Evolutionary conservation across 2,888 invertebrate genomes (phyloP), one percentile per base, ranked within the genome.

Genomic region (Aphidius colemani): DNA sequence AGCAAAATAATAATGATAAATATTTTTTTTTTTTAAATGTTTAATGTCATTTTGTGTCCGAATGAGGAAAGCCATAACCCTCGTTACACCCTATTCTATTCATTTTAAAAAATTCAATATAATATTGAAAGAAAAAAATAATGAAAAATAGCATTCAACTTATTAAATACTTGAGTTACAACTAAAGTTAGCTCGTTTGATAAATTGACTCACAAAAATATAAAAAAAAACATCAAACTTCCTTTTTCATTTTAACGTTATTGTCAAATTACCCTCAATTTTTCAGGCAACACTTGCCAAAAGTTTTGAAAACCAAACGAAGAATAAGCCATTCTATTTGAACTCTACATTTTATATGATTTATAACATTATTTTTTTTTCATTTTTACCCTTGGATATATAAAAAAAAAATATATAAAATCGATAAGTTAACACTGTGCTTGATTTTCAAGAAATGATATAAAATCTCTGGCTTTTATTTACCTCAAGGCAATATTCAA

Each of bases 81-180:
- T 43, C 30, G 13, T 49, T 45, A 8, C n/a, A 57, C 61, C 46
- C 61, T 61, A 58, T 56, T 57, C n/a, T 40, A 55, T 56, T 55
- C 43, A 48, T 55, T 49, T 55, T 39, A 40, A 30, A 64, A 60
- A 64, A 18, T 39, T 18, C 44, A 48, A 66, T 44, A 51, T 30
- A 1, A 4, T 2, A 30, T 30, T 30, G 30, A 30, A 30, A 4
- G 30, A 30, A 30, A 30, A 30, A 30, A 30, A 50, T 63, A 68
- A 73, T 79, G 80, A 80, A 79, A 80, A 80, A 80, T 80, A 71
- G 75, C 74, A 30, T 69, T 70, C 65, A 71, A 78, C 77, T 80
- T 80, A 80, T 80, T 80, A 80, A 80, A 80, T 76, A 75, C 72
- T 74, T 80, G 80, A 79, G 73, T 79, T 77, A 68, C 69, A 65